These are phyloP conservation scores for Helogale parvula DNA, from an alignment of 2,113 vertebrate genomes.

Conservation along the genomic window DNA sequence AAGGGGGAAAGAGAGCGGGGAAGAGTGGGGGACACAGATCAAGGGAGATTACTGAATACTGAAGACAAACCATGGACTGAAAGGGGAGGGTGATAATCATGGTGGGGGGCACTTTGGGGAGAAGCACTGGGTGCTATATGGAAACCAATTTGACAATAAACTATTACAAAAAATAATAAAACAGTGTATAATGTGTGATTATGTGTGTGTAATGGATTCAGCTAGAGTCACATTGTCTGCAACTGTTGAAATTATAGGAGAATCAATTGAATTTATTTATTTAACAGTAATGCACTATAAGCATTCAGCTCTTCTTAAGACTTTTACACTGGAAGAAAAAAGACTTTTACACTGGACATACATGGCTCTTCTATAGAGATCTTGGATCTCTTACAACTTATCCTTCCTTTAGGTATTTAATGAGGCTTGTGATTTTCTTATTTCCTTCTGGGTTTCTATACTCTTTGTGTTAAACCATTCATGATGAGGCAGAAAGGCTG, in stretches of 20 bases:
- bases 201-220: background rate
- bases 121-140: too few relatives aligned
- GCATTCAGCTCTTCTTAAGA: background rate
- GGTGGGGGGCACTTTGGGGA: too few relatives aligned
- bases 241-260: background rate
- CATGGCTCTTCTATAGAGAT: background rate
- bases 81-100: too few relatives aligned
- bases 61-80: too few relatives aligned
- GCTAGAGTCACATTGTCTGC: background rate
- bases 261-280: constrained; percentile 40
- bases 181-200: background rate
- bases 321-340: background rate
- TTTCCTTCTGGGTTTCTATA: background rate
- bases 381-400: background rate
- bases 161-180: background rate
- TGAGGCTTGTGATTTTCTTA: background rate
- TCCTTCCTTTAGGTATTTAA: constrained; percentile 15
- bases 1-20: too few relatives aligned
- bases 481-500: background rate
- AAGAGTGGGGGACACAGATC: too few relatives aligned
- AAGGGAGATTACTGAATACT: too few relatives aligned
- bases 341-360: background rate
- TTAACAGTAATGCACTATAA: background rate
- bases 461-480: background rate
- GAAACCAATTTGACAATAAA: too few relatives aligned